Percentiles rank a stretch among this genome's conserved stretches.
These are phyloP conservation scores for Callipepla squamata DNA, from an alignment of 2,113 vertebrate genomes.

Conservation along the genomic window DNA sequence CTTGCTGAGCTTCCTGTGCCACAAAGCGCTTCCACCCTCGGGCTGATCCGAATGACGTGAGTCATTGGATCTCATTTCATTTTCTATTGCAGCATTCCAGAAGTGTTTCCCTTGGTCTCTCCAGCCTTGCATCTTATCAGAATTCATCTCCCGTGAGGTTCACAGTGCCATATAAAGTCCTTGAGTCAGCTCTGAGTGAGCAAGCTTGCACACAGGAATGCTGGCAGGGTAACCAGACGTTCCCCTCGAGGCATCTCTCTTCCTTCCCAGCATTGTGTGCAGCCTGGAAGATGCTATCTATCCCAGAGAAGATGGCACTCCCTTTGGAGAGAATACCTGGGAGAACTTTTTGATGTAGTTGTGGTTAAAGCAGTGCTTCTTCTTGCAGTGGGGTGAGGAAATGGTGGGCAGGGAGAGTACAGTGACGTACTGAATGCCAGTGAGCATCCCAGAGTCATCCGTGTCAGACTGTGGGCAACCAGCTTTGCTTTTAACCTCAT, in stretches of 20 bases:
- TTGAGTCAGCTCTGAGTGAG: not conserved
- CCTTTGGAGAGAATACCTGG: not conserved
- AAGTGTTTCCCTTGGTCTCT: not conserved
- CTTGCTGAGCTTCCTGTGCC: not conserved
- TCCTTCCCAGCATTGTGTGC: not conserved
- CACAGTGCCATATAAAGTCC: not conserved
- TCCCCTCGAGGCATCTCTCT: not conserved
- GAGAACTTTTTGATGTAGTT: not conserved
- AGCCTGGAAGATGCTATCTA: not conserved
- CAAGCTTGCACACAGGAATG: not conserved
- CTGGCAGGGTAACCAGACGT: not conserved
- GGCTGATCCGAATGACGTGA: not conserved
- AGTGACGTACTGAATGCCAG: conserved; percentile 4
- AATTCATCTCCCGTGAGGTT: not conserved
- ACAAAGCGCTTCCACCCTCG: not conserved
- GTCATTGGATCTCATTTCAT: not conserved
- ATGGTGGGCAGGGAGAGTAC: conserved; percentile 37
- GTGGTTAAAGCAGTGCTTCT: not conserved
- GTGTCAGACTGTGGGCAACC: not conserved
- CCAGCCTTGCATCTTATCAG: not conserved
- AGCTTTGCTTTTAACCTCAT: not conserved
- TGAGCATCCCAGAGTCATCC: conserved; percentile 47
- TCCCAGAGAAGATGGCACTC: not conserved
- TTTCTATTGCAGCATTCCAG: not conserved
- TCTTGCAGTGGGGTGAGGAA: not conserved